These are phyloP conservation scores for Neotoxoptera formosana DNA, from an alignment of 1,140 invertebrate species.

Conservation along the genomic window DNA sequence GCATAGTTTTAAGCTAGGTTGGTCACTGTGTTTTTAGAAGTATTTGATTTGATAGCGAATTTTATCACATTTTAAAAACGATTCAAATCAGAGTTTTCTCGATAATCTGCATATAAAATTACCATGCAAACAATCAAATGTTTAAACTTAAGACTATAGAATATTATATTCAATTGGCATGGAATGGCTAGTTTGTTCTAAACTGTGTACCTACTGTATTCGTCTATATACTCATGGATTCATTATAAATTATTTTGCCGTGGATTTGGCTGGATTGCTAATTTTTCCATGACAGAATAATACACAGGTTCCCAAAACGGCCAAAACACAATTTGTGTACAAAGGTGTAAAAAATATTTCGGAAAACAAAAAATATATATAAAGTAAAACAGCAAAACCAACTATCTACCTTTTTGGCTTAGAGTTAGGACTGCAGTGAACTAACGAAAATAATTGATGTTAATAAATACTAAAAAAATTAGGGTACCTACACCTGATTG, in stretches of 20 bases:
- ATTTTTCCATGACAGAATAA: background rate
- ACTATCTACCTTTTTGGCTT: background rate
- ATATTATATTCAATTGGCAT: background rate
- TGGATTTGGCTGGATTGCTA: background rate
- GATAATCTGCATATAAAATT: too few relatives aligned
- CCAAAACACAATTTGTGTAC: background rate
- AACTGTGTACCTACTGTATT: background rate
- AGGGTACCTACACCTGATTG: background rate
- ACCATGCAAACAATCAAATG: too few relatives aligned
- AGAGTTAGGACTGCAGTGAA: background rate
- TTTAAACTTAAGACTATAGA: background rate
- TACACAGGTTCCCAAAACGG: background rate
- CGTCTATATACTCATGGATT: background rate
- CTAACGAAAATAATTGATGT: background rate
- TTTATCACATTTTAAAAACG: too few relatives aligned
- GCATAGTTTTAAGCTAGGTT: too few relatives aligned
- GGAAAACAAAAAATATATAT: background rate
- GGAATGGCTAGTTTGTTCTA: background rate
- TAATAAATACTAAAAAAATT: background rate
- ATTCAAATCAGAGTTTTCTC: too few relatives aligned
- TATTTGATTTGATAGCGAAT: too few relatives aligned
- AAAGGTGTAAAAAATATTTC: background rate
- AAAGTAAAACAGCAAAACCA: background rate
- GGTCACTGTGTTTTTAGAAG: too few relatives aligned
- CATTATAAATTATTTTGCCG: background rate